Evolutionary conservation across 2,797 vertebrate genomes (phyloP), one percentile per base, ranked within the genome.

Genomic region (Cynopterus sphinx): DNA sequence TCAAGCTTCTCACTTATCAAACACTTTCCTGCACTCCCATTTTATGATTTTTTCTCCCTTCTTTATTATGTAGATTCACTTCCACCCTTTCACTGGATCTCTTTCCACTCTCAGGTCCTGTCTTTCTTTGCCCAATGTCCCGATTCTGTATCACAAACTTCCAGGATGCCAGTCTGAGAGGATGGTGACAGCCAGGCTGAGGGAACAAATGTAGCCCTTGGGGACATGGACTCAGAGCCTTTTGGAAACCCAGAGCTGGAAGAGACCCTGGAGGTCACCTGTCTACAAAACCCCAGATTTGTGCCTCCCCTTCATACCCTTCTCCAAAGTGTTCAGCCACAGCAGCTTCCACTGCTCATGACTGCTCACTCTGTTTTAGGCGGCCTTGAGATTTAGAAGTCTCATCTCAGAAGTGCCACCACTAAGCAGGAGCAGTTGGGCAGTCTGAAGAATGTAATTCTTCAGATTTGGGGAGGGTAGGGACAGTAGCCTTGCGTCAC

Each of bases 281-380:
- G 22, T n/a, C 55, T 16, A 0, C 55, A 15, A 65, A 51, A 70
- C 3, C 36, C 70, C 33, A 3, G 5, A 55, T 26, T 16, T 9
- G 36, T 46, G 49, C 39, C 33, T 33, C n/a, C 10, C 21, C 17
- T n/a, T 53, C 24, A 7, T 4, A 4, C 2, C 17, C 81, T 84
- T 63, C 63, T 49, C 67, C 17, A 0, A 22, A 31, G 70, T 15
- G n/a, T 61, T 21, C 11, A 2, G 49, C 3, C 79, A 4, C 0
- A 8, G 21, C 67, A 15, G 22, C 8, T 2, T 28, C 78, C 63
- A 0, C 10, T 11, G 0, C 11, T 26, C 28, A 4, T 0, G 1
- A 24, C 9, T 6, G 1, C 71, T 41, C 0, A 8, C 24, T 31
- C 33, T 31, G 15, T n/a, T 12, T 41, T 22, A 67, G 26, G n/a